Evolutionary conservation across 1,140 invertebrate genomes (phyloP), one percentile per base, ranked within the genome.

Genomic region (Scaptomyza hsui): DNA sequence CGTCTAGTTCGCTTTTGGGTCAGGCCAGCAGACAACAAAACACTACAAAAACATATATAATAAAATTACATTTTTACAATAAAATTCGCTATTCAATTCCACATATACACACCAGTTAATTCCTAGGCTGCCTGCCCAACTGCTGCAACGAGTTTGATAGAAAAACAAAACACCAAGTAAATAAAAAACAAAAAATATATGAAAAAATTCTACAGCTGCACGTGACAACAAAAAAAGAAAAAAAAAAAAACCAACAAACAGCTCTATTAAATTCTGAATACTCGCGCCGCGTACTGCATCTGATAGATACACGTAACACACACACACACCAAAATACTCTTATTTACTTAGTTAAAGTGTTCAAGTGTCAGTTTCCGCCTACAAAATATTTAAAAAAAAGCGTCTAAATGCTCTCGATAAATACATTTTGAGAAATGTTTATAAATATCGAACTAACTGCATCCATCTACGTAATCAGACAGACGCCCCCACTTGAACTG

Each of bases 1-100:
- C 89, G 83, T 88, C 82, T 88, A 78, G 73, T 83, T 83, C 70
- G 82, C 81, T 86, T 88, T 85, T 85, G 80, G 81, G 79, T 83
- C 79, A 83, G 81, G 78, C 82, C 70, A 69, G 64, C 56, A 72
- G 45, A 70, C 15, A 67, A 41, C 32, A 52, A 67, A 59, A 78
- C 78, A 56, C 44, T 74, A 62, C 39, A 52, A 65, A 59, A 56
- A 63, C 63, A 72, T 45, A 55, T 57, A 41, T 56, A 75, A 45
- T 41, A 49, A 76, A 71, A 71, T 61, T 68, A 85, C 72, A 57
- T 51, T 48, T 48, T 48, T 52, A 26, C 47, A 49, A 26, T 26
- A 19, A 21, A 64, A 69, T 69, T 60, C 56, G 45, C 51, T n/a
- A 70, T 39, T 47, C 21, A 45, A 26, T 49, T 39, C 19, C 18